Evolutionary conservation across 2,113 vertebrate genomes (phyloP).

Genomic region (Actinemys pallida): DNA sequence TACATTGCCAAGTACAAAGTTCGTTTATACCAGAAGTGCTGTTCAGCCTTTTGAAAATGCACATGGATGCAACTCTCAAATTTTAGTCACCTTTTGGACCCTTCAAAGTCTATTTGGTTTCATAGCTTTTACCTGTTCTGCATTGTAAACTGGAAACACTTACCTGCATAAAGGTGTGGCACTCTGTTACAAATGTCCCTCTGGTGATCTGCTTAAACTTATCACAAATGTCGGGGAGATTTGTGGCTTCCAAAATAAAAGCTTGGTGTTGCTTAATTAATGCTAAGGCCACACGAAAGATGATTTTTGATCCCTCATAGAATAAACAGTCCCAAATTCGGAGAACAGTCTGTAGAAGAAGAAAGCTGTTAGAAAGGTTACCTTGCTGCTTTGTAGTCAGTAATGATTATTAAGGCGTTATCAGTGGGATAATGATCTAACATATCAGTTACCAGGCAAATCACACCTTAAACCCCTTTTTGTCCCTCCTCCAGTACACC

Average conservation of each 20-base stretch:
- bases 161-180: conserved; percentile 95
- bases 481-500: background rate
- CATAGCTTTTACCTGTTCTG: background rate
- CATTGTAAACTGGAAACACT: background rate
- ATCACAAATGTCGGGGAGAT: conserved; percentile 90
- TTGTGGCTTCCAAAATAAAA: conserved; percentile 87
- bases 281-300: conserved; percentile 95
- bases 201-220: conserved; percentile 91
- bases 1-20: background rate
- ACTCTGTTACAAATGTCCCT: conserved; percentile 88
- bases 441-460: background rate
- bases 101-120: background rate
- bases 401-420: background rate
- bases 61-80: background rate
- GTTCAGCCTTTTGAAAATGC: background rate
- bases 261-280: conserved; percentile 90
- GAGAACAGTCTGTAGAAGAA: conserved; percentile 88
- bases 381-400: background rate
- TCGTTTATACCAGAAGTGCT: background rate
- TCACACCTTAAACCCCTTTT: background rate
- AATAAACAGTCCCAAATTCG: conserved; percentile 97
- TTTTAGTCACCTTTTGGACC: background rate
- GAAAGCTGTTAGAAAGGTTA: background rate
- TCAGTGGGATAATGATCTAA: background rate
- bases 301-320: conserved; percentile 95